These are phyloP conservation scores for silkworm (Bombyx mori) DNA, from an alignment of 1,140 invertebrate genomes.

Conservation along the genomic window DNA sequence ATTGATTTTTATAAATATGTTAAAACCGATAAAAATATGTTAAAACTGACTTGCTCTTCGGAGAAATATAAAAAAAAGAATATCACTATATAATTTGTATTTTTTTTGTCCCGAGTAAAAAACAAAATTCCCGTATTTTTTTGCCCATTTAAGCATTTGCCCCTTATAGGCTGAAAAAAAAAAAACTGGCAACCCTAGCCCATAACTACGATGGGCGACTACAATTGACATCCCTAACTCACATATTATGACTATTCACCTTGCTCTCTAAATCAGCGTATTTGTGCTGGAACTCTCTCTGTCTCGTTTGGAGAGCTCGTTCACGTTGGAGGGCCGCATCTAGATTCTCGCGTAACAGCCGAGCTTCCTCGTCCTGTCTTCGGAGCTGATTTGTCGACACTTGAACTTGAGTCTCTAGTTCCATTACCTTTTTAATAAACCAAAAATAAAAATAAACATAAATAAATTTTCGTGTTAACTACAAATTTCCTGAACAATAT, in stretches of 20 bases:
- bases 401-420: slow-evolving; percentile 97
- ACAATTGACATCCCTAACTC: too few relatives aligned
- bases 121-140: too few relatives aligned
- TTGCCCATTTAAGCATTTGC: too few relatives aligned
- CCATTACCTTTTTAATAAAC: slow-evolving; percentile 82
- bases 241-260: slow-evolving; percentile 27
- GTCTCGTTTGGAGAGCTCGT: slow-evolving; percentile 80
- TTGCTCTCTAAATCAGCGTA: slow-evolving; percentile 91
- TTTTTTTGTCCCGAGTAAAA: too few relatives aligned
- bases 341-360: slow-evolving; percentile 82
- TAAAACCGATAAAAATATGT: too few relatives aligned
- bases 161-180: too few relatives aligned
- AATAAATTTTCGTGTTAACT: neutral
- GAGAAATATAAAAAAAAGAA: too few relatives aligned
- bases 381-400: slow-evolving; percentile 94
- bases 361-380: slow-evolving; percentile 94
- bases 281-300: slow-evolving; percentile 90
- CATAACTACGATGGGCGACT: too few relatives aligned
- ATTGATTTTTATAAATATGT: too few relatives aligned
- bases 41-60: too few relatives aligned
- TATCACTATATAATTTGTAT: too few relatives aligned
- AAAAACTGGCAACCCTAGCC: too few relatives aligned
- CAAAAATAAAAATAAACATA: neutral
- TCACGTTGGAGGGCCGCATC: slow-evolving; percentile 81
- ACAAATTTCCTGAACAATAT: neutral